These are phyloP conservation scores for Carpatolechia fugitivella DNA, from an alignment of 2,888 invertebrate species.

Conservation along the genomic window DNA sequence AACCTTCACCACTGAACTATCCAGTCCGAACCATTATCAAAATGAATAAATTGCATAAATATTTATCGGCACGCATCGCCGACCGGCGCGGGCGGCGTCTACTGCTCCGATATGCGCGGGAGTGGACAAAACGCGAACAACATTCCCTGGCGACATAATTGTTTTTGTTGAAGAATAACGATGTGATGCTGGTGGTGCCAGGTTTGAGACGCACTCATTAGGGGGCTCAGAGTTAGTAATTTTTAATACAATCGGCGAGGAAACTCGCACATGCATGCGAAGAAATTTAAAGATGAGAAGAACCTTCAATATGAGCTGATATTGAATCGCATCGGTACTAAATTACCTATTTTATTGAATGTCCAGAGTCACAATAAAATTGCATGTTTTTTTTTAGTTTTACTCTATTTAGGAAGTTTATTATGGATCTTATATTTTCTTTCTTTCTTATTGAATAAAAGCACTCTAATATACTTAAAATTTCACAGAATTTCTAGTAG, in stretches of 20 bases:
- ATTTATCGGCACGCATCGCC: conserved; percentile 67
- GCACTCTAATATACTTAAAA: no score
- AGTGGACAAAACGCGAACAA: conserved; percentile 53
- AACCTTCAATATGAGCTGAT: no score
- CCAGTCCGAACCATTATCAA: conserved; percentile 25
- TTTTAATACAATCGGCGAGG: no score
- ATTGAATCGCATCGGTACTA: background rate
- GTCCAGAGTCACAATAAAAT: background rate
- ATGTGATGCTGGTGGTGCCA: conserved; percentile 58
- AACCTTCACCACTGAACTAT: conserved; percentile 26
- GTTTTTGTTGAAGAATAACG: conserved; percentile 48
- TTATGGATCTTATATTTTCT: no score
- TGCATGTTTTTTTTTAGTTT: background rate
- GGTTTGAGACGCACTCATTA: conserved; percentile 38
- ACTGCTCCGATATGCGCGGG: conserved; percentile 35
- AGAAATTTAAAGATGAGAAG: no score
- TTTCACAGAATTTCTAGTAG: no score
- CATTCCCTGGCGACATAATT: conserved; percentile 63
- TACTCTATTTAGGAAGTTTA: no score
- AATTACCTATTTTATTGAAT: background rate
- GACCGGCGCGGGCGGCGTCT: conserved; percentile 52
- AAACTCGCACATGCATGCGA: no score
- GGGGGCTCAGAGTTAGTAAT: background rate
- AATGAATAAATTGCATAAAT: conserved; percentile 76
- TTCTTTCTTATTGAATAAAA: no score